These are phyloP conservation scores for Mythimna impura DNA, from an alignment of 2,888 invertebrate genomes.

Conservation along the genomic window DNA sequence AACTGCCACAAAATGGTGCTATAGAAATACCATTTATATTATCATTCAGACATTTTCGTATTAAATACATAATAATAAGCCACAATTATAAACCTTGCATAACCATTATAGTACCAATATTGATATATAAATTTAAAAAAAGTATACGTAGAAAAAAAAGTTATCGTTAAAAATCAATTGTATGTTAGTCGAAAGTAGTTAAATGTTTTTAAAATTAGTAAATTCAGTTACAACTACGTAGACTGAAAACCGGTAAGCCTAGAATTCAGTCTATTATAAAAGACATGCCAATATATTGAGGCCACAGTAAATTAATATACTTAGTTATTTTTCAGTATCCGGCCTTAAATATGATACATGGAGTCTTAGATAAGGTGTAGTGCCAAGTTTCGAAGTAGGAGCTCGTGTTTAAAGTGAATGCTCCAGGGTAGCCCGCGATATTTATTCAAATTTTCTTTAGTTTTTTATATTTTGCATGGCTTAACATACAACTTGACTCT, in stretches of 20 bases:
- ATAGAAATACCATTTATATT: slow-evolving; percentile 37
- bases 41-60: slow-evolving; percentile 1
- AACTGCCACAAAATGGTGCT: slow-evolving; percentile 52
- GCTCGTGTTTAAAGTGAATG: no score
- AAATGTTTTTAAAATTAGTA: background rate
- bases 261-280: slow-evolving; percentile 27
- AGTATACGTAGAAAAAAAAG: slow-evolving; percentile 14
- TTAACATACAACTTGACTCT: no score
- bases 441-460: no score
- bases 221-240: background rate
- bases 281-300: slow-evolving; percentile 35
- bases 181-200: background rate
- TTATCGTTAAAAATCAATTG: background rate
- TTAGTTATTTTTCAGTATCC: background rate
- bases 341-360: background rate
- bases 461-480: no score
- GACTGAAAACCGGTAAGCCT: slow-evolving; percentile 9
- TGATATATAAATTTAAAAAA: slow-evolving; percentile 2
- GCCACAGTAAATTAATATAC: slow-evolving; percentile 17
- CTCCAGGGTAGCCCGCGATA: no score
- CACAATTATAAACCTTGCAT: background rate
- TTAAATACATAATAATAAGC: background rate
- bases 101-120: slow-evolving; percentile 9
- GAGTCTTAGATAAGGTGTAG: background rate
- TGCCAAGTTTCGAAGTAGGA: background rate